Evolutionary conservation across 2,888 invertebrate genomes (phyloP).

Genomic region (Caenorhabditis drosophilae): DNA sequence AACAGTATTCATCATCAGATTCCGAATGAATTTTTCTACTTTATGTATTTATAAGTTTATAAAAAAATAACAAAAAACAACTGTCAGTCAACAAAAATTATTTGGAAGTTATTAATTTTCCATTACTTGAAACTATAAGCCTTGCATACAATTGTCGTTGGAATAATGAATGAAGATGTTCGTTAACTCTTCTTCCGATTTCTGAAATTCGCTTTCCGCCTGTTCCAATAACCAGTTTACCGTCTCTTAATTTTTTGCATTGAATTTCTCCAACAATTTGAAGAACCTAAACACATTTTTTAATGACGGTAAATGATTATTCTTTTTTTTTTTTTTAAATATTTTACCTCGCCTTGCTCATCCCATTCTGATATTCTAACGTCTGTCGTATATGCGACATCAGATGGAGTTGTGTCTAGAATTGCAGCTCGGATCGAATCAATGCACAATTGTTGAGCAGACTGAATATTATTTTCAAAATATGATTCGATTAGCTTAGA

Average conservation of each 20-base stretch:
- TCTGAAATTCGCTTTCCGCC: slow-evolving; percentile 37
- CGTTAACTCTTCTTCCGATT: slow-evolving; percentile 50
- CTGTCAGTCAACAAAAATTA: not conserved
- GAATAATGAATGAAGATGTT: slow-evolving; percentile 52
- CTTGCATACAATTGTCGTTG: slow-evolving; percentile 50
- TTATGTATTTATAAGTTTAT: slow-evolving; percentile 2
- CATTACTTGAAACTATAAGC: slow-evolving; percentile 47
- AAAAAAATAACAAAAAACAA: not conserved
- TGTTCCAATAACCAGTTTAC: slow-evolving; percentile 46
- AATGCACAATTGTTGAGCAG: slow-evolving; percentile 65
- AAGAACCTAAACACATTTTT: slow-evolving; percentile 38
- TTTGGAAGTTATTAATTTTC: slow-evolving; percentile 38
- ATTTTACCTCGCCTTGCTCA: slow-evolving; percentile 45
- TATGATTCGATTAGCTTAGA: no score
- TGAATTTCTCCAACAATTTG: slow-evolving; percentile 57
- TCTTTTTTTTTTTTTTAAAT: no score
- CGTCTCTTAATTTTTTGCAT: slow-evolving; percentile 57
- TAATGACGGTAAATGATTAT: no score
- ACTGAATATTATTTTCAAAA: no score
- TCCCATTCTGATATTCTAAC: slow-evolving; percentile 66
- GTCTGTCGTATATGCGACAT: slow-evolving; percentile 77
- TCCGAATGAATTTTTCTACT: slow-evolving; percentile 5
- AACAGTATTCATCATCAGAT: slow-evolving; percentile 5
- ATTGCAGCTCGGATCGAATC: slow-evolving; percentile 83
- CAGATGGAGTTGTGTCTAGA: slow-evolving; percentile 82